phyloP scores from a whole-genome alignment of 2,113 vertebrate species.

The Myrmecobius fasciatus region DNA sequence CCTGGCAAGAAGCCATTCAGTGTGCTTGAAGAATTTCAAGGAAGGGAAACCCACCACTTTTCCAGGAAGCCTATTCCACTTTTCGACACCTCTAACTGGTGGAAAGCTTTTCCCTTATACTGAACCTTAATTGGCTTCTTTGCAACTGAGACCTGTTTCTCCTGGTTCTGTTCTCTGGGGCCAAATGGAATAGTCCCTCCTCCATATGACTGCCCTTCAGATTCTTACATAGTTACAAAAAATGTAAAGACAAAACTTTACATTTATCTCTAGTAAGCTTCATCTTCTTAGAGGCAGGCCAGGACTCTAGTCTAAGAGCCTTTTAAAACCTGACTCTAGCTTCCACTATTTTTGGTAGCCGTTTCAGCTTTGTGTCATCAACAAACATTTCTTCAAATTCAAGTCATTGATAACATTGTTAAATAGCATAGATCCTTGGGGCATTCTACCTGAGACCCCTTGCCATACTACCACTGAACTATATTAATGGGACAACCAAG shows the following conservation, averaged over 20 bases:
- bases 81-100: not conserved
- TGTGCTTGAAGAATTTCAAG: not conserved
- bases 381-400: not conserved
- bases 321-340: not conserved
- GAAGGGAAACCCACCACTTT: not conserved
- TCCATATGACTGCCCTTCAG: too few species aligned
- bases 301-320: not conserved
- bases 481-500: not conserved
- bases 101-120: not conserved
- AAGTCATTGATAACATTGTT: not conserved
- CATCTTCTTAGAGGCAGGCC: too few species aligned
- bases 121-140: not conserved
- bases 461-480: not conserved
- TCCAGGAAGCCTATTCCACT: not conserved
- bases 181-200: not conserved
- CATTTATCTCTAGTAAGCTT: too few species aligned
- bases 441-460: not conserved
- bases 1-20: not conserved
- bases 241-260: too few species aligned
- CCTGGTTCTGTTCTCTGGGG: not conserved
- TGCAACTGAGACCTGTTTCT: not conserved
- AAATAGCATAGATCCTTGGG: not conserved
- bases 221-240: too few species aligned
- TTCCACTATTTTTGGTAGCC: not conserved
- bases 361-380: not conserved